phyloP scores from a whole-genome alignment of 2,888 invertebrate species.

The Subacronicta megacephala region DNA sequence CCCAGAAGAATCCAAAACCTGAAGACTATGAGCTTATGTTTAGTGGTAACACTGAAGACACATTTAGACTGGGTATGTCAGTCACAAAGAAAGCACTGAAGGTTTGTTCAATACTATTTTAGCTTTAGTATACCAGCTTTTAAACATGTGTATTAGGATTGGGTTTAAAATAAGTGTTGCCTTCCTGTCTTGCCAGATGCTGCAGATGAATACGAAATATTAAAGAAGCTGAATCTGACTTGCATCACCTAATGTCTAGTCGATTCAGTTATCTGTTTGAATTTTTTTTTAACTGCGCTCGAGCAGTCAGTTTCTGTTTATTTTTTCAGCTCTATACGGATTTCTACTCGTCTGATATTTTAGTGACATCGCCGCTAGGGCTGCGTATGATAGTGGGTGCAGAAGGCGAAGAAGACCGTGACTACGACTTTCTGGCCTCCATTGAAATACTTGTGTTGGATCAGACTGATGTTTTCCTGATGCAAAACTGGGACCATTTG shows the following conservation, averaged over 20 bases:
- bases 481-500: constrained; percentile 99
- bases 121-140: too few species aligned
- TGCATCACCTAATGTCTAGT: too few species aligned
- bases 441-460: constrained; percentile 97
- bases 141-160: too few species aligned
- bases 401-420: constrained; percentile 94
- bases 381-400: constrained; percentile 96
- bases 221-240: too few species aligned
- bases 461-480: constrained; percentile 96
- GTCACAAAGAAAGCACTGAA: constrained; percentile 98
- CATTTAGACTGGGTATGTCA: constrained; percentile 97
- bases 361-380: constrained; percentile 98
- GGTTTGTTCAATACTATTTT: constrained; percentile 72
- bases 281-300: too few species aligned
- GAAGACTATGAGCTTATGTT: constrained; percentile 97
- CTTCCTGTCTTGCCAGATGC: too few species aligned
- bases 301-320: too few species aligned
- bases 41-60: constrained; percentile 97
- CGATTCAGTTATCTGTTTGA: too few species aligned
- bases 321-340: constrained; percentile 94
- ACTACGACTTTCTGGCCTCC: constrained; percentile 98
- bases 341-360: constrained; percentile 98
- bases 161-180: too few species aligned
- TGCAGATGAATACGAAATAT: too few species aligned
- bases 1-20: constrained; percentile 95